These are phyloP conservation scores for Saguinus imperator DNA, from an alignment of 2,113 vertebrate genomes.

Conservation along the genomic window DNA sequence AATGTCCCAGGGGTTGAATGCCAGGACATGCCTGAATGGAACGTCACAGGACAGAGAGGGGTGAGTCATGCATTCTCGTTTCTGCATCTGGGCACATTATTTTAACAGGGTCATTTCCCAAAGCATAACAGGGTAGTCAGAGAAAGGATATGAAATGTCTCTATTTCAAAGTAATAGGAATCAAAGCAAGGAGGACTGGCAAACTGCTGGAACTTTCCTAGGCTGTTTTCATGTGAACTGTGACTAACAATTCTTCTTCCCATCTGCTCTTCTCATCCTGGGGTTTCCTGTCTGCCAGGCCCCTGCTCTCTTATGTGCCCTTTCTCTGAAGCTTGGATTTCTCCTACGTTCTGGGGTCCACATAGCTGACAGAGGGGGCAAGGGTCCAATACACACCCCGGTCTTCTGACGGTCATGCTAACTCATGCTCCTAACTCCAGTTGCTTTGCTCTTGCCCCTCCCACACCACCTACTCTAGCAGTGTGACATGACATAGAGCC, in stretches of 20 bases:
- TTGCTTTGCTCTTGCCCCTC: too few species aligned
- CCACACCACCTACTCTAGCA: too few species aligned
- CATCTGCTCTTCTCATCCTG: neutral
- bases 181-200: neutral
- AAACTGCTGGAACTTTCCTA: neutral
- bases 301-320: neutral
- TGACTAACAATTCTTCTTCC: neutral
- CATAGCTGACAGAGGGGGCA: too few species aligned
- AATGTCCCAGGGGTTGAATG: neutral
- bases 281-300: neutral
- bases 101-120: neutral
- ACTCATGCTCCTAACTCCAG: neutral
- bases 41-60: neutral
- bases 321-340: neutral
- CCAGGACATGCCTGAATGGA: neutral
- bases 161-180: neutral
- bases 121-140: neutral
- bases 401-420: neutral
- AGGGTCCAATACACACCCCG: neutral
- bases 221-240: neutral
- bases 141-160: neutral
- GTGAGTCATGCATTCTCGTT: neutral
- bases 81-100: neutral
- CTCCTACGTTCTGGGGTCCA: neutral
- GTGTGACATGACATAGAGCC: neutral